phyloP scores from a whole-genome alignment of 2,888 invertebrate species.

The Orchesellides sinensis region DNA sequence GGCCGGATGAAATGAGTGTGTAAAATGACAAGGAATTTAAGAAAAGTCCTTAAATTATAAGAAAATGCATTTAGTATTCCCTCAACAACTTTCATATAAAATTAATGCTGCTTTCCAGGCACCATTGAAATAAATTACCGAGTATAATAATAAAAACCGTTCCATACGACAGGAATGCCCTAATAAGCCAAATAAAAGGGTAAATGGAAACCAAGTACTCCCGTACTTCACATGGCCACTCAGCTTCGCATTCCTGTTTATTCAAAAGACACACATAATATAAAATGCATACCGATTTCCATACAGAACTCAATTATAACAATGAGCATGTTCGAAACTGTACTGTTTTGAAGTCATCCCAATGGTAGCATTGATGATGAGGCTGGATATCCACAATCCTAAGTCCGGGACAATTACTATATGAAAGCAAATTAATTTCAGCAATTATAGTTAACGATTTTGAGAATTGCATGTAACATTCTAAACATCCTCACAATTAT shows the following conservation, averaged over 20 bases:
- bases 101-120: not conserved
- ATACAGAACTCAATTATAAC: too few species aligned
- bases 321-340: too few species aligned
- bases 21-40: constrained; percentile 76
- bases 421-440: too few species aligned
- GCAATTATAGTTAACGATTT: too few species aligned
- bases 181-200: constrained; percentile 76
- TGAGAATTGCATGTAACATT: too few species aligned
- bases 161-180: constrained; percentile 76
- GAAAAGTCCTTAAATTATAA: constrained; percentile 75
- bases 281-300: too few species aligned
- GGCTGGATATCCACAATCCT: constrained; percentile 42
- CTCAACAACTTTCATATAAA: not conserved
- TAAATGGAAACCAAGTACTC: constrained; percentile 76
- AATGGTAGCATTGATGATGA: constrained; percentile 56
- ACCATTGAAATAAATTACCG: constrained; percentile 76
- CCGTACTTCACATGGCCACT: constrained; percentile 77
- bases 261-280: not conserved
- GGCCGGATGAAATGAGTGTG: constrained; percentile 76
- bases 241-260: constrained; percentile 63
- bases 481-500: too few species aligned
- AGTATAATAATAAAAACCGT: constrained; percentile 76
- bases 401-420: constrained; percentile 35
- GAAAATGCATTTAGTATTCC: not conserved
- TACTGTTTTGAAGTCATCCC: too few species aligned